Evolutionary conservation across 2,113 vertebrate species (phyloP).

Genomic region (Cinclus cinclus): DNA sequence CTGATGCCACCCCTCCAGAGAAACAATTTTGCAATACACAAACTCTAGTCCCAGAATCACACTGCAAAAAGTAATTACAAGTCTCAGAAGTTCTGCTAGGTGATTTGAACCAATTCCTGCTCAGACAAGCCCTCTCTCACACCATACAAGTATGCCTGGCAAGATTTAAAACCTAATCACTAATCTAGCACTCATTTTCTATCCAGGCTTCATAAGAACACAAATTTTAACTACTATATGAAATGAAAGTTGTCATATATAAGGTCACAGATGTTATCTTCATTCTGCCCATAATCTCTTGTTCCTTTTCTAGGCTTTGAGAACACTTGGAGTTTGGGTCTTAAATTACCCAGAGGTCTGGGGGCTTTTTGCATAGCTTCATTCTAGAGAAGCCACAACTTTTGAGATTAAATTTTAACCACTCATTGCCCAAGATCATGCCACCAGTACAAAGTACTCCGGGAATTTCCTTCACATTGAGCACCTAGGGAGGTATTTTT

Average conservation of each 20-base stretch:
- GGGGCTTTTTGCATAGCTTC: not conserved
- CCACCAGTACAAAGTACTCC: not conserved
- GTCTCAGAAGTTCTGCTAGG: not conserved
- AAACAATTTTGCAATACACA: not conserved
- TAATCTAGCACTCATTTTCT: not conserved
- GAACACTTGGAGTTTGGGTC: not conserved
- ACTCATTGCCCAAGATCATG: not conserved
- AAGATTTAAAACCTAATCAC: not conserved
- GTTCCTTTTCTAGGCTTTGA: not conserved
- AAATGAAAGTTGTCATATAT: not conserved
- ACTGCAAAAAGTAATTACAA: not conserved
- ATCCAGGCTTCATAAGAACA: not conserved
- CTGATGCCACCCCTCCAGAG: not conserved
- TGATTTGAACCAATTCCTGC: not conserved
- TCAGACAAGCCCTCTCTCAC: not conserved
- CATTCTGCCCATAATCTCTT: not conserved
- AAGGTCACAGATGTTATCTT: not conserved
- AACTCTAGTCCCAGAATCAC: not conserved
- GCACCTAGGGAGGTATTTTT: not conserved
- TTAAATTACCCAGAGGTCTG: not conserved
- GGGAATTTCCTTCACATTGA: not conserved
- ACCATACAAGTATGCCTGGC: not conserved
- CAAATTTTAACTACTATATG: not conserved
- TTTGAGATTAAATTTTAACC: not conserved
- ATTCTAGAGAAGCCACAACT: not conserved